Evolutionary conservation across 2,888 invertebrate genomes (phyloP).

Genomic region (Plagodis dolabraria): DNA sequence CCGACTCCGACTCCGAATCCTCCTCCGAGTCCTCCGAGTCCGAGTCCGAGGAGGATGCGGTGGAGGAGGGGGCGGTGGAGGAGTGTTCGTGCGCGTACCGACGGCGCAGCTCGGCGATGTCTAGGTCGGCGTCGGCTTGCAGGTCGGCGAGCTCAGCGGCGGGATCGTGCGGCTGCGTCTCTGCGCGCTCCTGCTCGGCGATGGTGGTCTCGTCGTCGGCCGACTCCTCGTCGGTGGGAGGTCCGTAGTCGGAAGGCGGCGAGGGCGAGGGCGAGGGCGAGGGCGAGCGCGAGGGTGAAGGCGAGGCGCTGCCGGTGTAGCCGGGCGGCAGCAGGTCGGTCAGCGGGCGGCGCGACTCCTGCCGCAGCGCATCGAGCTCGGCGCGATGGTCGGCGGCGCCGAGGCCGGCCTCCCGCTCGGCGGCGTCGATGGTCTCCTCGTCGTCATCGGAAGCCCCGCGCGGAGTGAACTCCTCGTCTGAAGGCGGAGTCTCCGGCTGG

Average conservation of each 20-base stretch:
- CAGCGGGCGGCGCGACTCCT: constrained; percentile 95
- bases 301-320: constrained; percentile 81
- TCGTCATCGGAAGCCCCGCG: constrained; percentile 91
- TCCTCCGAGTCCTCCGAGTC: constrained; percentile 38
- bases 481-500: constrained; percentile 50
- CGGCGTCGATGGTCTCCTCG: constrained; percentile 96
- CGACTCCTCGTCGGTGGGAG: constrained; percentile 83
- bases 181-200: constrained; percentile 84
- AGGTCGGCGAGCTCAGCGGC: constrained; percentile 90
- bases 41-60: background rate
- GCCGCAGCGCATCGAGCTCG: constrained; percentile 94
- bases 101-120: constrained; percentile 91
- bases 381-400: constrained; percentile 84
- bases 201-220: constrained; percentile 85
- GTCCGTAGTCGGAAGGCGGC: constrained; percentile 70
- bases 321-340: constrained; percentile 95
- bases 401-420: constrained; percentile 88
- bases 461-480: constrained; percentile 93
- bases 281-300: too few relatives aligned
- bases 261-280: too few relatives aligned
- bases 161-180: constrained; percentile 82
- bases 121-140: constrained; percentile 91
- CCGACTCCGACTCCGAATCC: background rate
- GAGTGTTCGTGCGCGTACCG: constrained; percentile 82
- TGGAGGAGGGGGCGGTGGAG: background rate